Conservation (phyloP, 2,888 invertebrate genomes). For the Marasmarcha lunaedactyla region DNA sequence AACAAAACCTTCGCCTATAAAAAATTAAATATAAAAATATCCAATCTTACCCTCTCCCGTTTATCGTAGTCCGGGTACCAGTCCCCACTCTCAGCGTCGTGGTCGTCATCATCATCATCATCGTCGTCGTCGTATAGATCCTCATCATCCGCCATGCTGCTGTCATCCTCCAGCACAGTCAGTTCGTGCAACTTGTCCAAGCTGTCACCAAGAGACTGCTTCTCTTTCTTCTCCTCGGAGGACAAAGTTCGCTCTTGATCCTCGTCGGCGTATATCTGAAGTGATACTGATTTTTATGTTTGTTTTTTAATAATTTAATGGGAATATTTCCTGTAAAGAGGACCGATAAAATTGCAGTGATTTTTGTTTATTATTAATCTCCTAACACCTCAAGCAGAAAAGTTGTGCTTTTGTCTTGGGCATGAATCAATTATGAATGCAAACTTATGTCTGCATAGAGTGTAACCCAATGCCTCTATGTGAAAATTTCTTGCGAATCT, state of each 20-base stretch:
- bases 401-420: too few relatives aligned
- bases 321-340: too few relatives aligned
- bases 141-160: conserved; percentile 36
- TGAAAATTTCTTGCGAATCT: too few relatives aligned
- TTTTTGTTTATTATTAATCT: too few relatives aligned
- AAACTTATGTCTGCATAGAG: too few relatives aligned
- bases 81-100: conserved; percentile 49
- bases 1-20: too few relatives aligned
- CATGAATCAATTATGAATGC: too few relatives aligned
- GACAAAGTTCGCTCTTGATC: conserved; percentile 16
- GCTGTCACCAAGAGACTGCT: neutral
- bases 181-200: conserved; percentile 46
- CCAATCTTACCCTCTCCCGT: conserved; percentile 36
- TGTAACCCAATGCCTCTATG: too few relatives aligned
- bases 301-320: too few relatives aligned
- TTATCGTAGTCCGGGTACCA: conserved; percentile 50
- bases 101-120: conserved; percentile 31
- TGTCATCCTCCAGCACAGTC: conserved; percentile 49
- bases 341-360: too few relatives aligned
- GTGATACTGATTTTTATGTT: neutral
- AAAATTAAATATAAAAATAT: too few relatives aligned
- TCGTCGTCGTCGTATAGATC: conserved; percentile 38
- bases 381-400: too few relatives aligned
- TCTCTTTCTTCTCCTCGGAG: conserved; percentile 15
- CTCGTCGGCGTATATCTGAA: conserved; percentile 46